Base-by-base conservation (phyloP, 1,140 invertebrate genomes). In the Ladona fulva region DNA sequence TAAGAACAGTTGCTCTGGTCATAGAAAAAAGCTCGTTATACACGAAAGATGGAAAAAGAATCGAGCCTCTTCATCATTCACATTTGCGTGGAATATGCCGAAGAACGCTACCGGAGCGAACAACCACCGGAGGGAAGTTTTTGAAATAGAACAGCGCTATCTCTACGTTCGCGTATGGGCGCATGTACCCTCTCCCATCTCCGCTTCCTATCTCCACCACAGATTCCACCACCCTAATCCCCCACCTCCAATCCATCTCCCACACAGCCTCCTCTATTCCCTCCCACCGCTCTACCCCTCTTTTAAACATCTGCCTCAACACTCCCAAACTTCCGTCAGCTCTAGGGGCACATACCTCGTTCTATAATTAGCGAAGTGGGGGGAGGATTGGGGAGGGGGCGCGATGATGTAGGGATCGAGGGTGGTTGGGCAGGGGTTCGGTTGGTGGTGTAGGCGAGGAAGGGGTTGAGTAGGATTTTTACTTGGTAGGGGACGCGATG, bases 241-340 rank as follows among this genome's bases (percentile, higher is more conserved):
- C n/a, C 52, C 52, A 19, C 12, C 52, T 11, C 44, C 44, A 10
- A 52, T 19, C 44, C 44, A 52, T 52, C 19, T 52, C 44, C 19
- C 19, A 10, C 44, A 52, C 44, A 10, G 10, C 10, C 44, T 19
- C 44, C 10, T 66, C 52, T 22, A 66, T 66, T 66, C 1, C 44
- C 52, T 19, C 52, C 52, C 52, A 19, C 5, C 52, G 14, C 12
- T 66, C 44, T 19, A 10, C 10, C 44, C 10, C 44, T 52, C 16
- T 22, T 66, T 66, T 66, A 66, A 66, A 66, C 52, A 66, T 66
- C 52, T 66, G 52, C 52, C 52, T 66, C 52, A 16, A 66, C 52
- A 66, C 52, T 66, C 52, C 52, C 14, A 66, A 66, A 66, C 52
- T 66, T 66, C 52, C 52, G 52, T 66, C 52, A 66, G 52, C 52